These are phyloP conservation scores for Eonycteris spelaea DNA, from an alignment of 2,113 vertebrate species.

Conservation along the genomic window DNA sequence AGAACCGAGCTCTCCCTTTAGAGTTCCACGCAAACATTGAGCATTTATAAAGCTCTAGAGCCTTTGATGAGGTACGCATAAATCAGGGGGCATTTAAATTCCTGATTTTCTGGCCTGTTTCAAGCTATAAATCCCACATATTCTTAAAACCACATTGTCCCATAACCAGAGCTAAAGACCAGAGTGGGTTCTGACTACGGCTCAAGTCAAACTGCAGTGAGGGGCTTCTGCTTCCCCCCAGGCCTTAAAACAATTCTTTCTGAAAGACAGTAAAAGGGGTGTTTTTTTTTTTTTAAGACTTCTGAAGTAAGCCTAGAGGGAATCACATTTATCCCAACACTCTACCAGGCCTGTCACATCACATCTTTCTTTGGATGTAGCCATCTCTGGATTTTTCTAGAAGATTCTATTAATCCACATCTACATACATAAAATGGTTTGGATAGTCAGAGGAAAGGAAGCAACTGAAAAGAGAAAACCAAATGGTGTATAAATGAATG, in stretches of 20 bases:
- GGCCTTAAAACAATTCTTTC: background rate
- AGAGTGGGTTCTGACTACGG: background rate
- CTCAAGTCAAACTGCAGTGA: background rate
- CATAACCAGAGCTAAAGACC: background rate
- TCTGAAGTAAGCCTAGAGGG: background rate
- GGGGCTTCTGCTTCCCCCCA: background rate
- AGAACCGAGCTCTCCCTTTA: background rate
- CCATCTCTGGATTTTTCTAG: conserved; percentile 19
- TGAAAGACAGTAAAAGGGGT: background rate
- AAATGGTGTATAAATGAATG: background rate
- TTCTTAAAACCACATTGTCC: conserved; percentile 29
- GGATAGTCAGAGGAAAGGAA: background rate
- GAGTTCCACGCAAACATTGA: background rate
- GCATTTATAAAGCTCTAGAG: background rate
- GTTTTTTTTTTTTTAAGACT: background rate
- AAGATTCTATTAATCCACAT: background rate
- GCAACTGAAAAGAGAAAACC: background rate
- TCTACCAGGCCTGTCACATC: background rate
- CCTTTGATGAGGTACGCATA: conserved; percentile 28
- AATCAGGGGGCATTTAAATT: conserved; percentile 49
- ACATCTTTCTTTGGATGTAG: background rate
- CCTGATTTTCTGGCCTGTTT: conserved; percentile 52
- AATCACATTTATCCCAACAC: background rate
- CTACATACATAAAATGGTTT: background rate
- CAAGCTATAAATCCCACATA: conserved; percentile 14